Evolutionary conservation across 2,888 invertebrate genomes (phyloP), one percentile per base, ranked within the genome.

Genomic region (Acleris cristana): DNA sequence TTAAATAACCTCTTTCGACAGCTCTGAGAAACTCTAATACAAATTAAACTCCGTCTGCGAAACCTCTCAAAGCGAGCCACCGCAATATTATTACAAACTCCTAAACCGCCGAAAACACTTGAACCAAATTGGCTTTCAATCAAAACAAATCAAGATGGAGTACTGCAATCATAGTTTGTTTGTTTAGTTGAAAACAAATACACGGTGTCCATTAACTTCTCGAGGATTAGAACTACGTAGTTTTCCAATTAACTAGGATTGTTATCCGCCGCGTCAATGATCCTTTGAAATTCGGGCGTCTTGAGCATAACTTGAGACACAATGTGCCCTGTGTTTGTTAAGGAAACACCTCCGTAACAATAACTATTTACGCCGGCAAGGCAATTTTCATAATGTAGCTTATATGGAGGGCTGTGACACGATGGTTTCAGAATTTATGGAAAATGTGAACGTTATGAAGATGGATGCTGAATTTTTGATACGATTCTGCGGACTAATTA

Each of bases 161-260:
- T 64, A 65, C 71, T 70, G 70, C 75, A 76, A 79, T 77, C 75
- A 74, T 68, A 69, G 71, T 49, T 65, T 78, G 75, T 80, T 77
- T 78, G 74, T 72, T 70, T 71, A 52, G 56, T 55, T 45, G 62
- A 62, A 69, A 58, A 68, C 72, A 72, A 75, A 75, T 73, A 76
- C 76, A 81, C 75, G 77, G 65, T 66, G 72, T 69, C 75, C 71
- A 70, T 74, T 75, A 73, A 73, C 73, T 70, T 72, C 70, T 69
- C 62, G 67, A 73, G 70, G 76, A 77, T 79, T 78, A 80, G 76
- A 74, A 70, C 70, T 70, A 75, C 75, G 75, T 79, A 83, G 82
- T 81, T 83, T 84, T 81, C 83, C 79, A 82, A 81, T 83, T 81
- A 81, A 76, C 72, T 73, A 70, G 73, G 75, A 77, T 75, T 72